Evolutionary conservation across 1,140 invertebrate genomes (phyloP).

Genomic region (Saccostrea cuccullata): DNA sequence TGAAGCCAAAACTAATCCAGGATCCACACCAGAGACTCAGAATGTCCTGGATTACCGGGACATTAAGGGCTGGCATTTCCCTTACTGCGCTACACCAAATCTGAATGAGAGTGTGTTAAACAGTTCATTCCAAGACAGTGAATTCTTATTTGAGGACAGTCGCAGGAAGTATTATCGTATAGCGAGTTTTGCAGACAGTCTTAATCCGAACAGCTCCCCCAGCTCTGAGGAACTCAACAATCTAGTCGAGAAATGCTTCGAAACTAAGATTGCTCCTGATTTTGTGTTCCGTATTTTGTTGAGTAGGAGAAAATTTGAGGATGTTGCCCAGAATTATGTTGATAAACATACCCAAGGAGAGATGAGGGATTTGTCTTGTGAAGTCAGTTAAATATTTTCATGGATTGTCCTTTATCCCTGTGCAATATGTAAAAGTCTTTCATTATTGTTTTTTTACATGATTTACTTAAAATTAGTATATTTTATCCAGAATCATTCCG

Average conservation of each 20-base stretch:
- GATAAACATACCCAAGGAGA: background rate
- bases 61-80: background rate
- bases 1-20: background rate
- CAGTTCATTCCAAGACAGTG: conserved; percentile 31
- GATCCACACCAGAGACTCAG: background rate
- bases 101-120: conserved; percentile 17
- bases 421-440: background rate
- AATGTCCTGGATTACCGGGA: background rate
- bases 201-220: background rate
- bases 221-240: conserved; percentile 51
- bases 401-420: background rate
- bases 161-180: conserved; percentile 35
- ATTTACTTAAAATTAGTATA: background rate
- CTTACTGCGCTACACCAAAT: background rate
- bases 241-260: conserved; percentile 68
- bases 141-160: conserved; percentile 36
- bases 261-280: conserved; percentile 64
- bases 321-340: conserved; percentile 52
- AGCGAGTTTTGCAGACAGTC: conserved; percentile 18
- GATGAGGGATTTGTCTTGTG: background rate
- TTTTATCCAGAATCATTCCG: background rate
- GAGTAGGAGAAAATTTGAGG: conserved; percentile 64
- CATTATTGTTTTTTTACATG: background rate
- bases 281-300: conserved; percentile 65
- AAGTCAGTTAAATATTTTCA: conserved; percentile 9